Evolutionary conservation across 1,140 invertebrate genomes (phyloP).

Genomic region (Chrysomallon squamiferum): DNA sequence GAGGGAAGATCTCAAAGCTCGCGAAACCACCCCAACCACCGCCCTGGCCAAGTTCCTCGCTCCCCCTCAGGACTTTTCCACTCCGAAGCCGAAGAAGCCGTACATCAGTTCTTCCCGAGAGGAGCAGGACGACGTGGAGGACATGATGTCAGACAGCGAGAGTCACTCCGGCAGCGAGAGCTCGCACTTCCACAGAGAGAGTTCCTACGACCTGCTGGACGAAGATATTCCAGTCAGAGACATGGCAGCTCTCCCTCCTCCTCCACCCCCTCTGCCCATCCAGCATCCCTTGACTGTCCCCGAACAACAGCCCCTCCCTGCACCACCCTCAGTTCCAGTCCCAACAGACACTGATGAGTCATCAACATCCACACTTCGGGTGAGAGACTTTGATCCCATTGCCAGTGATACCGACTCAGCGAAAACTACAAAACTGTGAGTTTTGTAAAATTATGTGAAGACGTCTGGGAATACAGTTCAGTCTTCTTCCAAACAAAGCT

Average conservation of each 20-base stretch:
- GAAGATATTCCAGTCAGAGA: constrained; percentile 19
- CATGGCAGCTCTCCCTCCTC: constrained; percentile 6
- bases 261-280: constrained; percentile 12
- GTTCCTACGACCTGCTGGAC: constrained; percentile 31
- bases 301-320: not conserved
- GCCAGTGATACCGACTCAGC: too few relatives aligned
- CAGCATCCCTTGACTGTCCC: constrained; percentile 2
- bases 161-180: constrained; percentile 10
- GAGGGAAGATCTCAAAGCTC: not conserved
- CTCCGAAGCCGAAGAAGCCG: constrained; percentile 2
- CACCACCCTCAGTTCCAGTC: constrained; percentile 6
- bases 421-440: too few relatives aligned
- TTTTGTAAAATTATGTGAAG: too few relatives aligned
- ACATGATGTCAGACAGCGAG: constrained; percentile 12
- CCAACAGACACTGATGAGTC: not conserved
- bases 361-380: too few relatives aligned
- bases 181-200: constrained; percentile 14
- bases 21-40: constrained; percentile 7
- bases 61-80: not conserved
- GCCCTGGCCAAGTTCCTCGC: constrained; percentile 11
- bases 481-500: too few relatives aligned
- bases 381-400: too few relatives aligned
- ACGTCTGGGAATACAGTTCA: too few relatives aligned
- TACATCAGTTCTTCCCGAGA: not conserved
- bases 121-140: constrained; percentile 12